phyloP scores from a whole-genome alignment of 2,113 vertebrate species.

The Zingel zingel region DNA sequence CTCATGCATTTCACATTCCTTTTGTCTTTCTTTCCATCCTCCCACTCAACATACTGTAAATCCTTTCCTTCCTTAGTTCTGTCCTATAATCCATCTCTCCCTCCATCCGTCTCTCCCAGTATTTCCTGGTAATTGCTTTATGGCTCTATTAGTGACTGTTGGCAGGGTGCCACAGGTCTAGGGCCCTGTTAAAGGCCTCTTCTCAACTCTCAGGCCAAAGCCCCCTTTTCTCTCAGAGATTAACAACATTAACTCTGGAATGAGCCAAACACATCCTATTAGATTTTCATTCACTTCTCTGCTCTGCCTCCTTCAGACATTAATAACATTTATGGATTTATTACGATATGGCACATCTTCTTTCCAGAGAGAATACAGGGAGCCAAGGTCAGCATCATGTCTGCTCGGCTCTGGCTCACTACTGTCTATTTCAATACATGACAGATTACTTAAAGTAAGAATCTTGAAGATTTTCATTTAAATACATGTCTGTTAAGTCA shows the following conservation, averaged over 20 bases:
- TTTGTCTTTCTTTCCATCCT: slow-evolving; percentile 24
- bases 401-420: not conserved
- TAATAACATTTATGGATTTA: slow-evolving; percentile 44
- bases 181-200: slow-evolving; percentile 62
- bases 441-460: not conserved
- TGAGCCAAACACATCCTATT: slow-evolving; percentile 62
- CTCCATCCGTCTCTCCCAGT: slow-evolving; percentile 28
- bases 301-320: slow-evolving; percentile 22
- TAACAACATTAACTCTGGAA: slow-evolving; percentile 77
- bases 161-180: slow-evolving; percentile 67
- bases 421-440: not conserved
- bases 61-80: slow-evolving; percentile 37
- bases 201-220: slow-evolving; percentile 45
- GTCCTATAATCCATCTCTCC: slow-evolving; percentile 50
- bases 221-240: slow-evolving; percentile 55
- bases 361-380: slow-evolving; percentile 6
- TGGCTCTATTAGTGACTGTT: slow-evolving; percentile 70
- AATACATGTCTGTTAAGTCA: no score
- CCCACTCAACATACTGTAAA: slow-evolving; percentile 27
- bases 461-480: no score
- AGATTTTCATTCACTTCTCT: slow-evolving; percentile 52
- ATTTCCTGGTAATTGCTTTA: slow-evolving; percentile 81
- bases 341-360: slow-evolving; percentile 8
- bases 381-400: not conserved
- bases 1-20: slow-evolving; percentile 48